phyloP scores from a whole-genome alignment of 2,797 vertebrate species.

The Sebastes cheni region DNA sequence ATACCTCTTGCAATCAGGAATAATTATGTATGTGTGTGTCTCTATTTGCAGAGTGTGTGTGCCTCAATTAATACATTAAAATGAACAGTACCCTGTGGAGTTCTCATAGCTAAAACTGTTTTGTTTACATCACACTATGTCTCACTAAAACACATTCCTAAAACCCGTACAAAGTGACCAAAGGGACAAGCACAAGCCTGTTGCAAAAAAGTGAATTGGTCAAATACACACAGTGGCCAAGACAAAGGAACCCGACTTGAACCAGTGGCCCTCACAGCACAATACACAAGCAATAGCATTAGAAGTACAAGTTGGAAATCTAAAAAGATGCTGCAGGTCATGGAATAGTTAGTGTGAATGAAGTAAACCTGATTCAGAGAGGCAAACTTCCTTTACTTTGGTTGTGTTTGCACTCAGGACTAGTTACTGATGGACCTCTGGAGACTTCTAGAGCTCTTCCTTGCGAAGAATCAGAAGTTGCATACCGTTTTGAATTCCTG shows the following conservation, averaged over 20 bases:
- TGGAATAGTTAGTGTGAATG: no score
- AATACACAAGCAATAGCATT: no score
- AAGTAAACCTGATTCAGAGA: background rate
- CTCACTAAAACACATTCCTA: background rate
- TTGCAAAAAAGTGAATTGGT: no score
- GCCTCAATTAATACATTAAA: slow-evolving; percentile 1
- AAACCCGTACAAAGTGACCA: background rate
- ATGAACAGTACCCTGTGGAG: background rate
- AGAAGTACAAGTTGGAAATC: no score
- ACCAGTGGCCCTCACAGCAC: no score
- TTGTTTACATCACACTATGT: background rate
- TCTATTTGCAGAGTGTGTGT: background rate
- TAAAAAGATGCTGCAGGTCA: no score
- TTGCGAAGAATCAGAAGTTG: background rate
- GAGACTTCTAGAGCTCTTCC: background rate
- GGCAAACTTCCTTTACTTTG: background rate
- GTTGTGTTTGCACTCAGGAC: background rate
- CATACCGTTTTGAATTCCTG: background rate
- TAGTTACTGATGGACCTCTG: background rate
- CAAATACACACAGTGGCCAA: no score
- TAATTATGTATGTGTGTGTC: background rate
- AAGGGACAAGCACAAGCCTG: no score
- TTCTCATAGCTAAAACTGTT: background rate
- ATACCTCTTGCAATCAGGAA: background rate
- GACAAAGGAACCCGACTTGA: no score